phyloP scores from a whole-genome alignment of 2,888 invertebrate genomes.

The Notocelia uddmanniana region DNA sequence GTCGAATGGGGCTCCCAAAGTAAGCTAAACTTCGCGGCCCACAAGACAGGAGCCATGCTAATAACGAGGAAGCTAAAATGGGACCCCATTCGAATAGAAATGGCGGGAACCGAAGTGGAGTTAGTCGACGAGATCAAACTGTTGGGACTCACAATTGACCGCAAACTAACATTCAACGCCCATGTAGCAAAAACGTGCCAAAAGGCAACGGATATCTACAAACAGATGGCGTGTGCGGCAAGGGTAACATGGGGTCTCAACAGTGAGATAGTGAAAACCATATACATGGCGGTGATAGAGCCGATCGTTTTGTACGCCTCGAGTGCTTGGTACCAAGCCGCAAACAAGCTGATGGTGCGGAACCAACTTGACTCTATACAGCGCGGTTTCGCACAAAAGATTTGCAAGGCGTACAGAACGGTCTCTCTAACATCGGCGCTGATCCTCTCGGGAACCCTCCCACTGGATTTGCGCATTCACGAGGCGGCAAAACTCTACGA shows the following conservation, averaged over 20 bases:
- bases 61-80: background rate
- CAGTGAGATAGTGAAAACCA: no score
- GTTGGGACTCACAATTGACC: constrained; percentile 3
- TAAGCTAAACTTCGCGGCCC: background rate
- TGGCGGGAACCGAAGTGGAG: background rate
- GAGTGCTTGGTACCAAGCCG: no score
- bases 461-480: no score
- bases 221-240: background rate
- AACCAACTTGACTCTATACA: no score
- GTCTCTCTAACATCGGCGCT: no score
- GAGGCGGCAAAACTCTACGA: no score
- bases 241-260: constrained; percentile 2
- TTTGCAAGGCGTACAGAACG: no score
- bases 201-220: constrained; percentile 4
- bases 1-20: background rate
- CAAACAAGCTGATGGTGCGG: no score
- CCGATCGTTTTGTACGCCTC: no score
- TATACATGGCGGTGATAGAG: no score
- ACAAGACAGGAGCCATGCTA: background rate
- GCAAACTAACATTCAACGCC: background rate
- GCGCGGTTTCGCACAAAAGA: no score
- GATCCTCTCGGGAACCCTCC: no score
- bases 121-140: constrained; percentile 1
- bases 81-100: background rate
- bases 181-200: background rate